These are phyloP conservation scores for Scaptomyza hsui DNA, from an alignment of 1,140 invertebrate species.

Conservation along the genomic window DNA sequence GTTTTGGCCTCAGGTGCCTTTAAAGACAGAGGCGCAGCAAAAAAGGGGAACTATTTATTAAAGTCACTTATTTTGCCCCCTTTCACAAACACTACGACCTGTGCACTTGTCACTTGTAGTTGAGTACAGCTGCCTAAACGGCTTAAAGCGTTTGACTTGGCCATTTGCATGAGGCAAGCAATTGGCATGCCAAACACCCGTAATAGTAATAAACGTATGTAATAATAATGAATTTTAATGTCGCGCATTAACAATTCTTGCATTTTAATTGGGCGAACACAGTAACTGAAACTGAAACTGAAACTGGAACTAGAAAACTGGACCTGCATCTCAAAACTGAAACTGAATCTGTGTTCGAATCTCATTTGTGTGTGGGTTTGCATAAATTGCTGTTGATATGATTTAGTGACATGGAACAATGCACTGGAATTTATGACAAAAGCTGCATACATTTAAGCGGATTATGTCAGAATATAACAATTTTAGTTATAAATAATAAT, in stretches of 20 bases:
- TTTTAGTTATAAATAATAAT: slow-evolving; percentile 59
- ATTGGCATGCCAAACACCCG: slow-evolving; percentile 55
- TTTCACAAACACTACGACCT: slow-evolving; percentile 9
- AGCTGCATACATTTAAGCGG: slow-evolving; percentile 75
- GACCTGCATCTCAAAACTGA: slow-evolving; percentile 16
- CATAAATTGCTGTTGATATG: slow-evolving; percentile 83
- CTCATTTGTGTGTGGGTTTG: slow-evolving; percentile 61
- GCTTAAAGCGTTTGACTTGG: slow-evolving; percentile 60
- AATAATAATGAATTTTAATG: slow-evolving; percentile 83
- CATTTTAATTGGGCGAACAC: slow-evolving; percentile 77
- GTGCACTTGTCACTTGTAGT: slow-evolving; percentile 22
- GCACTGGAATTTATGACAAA: slow-evolving; percentile 80
- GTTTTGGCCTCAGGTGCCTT: slow-evolving; percentile 57
- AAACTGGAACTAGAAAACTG: slow-evolving; percentile 6
- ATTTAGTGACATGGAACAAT: slow-evolving; percentile 83
- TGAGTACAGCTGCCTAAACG: slow-evolving; percentile 48
- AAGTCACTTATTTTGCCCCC: slow-evolving; percentile 1
- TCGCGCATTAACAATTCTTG: slow-evolving; percentile 81
- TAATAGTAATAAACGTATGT: slow-evolving; percentile 78
- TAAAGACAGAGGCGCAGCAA: slow-evolving; percentile 26
- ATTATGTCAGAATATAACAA: slow-evolving; percentile 69
- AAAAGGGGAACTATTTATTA: not conserved
- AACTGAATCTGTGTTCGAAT: slow-evolving; percentile 12
- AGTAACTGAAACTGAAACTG: slow-evolving; percentile 21
- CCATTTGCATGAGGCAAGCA: slow-evolving; percentile 65